Evolutionary conservation across 2,888 invertebrate genomes (phyloP).

Genomic region (Andrena flavipes): DNA sequence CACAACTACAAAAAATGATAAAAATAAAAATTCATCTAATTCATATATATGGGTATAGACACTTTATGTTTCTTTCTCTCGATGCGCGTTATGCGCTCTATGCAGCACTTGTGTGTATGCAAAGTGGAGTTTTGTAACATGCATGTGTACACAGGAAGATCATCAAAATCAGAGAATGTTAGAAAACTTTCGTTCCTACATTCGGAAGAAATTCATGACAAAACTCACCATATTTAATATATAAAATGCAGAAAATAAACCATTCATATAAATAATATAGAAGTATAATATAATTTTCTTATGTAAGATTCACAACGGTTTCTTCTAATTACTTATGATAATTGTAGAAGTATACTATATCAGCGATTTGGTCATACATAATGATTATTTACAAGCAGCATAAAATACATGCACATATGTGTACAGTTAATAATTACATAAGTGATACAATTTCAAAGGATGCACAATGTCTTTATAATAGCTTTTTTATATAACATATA

Average conservation of each 20-base stretch:
- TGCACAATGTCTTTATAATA: slow-evolving; percentile 8
- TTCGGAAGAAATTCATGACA: background rate
- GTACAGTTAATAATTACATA: slow-evolving; percentile 22
- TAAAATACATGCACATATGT: slow-evolving; percentile 8
- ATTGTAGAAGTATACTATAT: slow-evolving; percentile 4
- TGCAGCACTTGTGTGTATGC: background rate
- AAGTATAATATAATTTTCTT: slow-evolving; percentile 1
- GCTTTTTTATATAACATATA: slow-evolving; percentile 15
- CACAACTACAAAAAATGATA: background rate
- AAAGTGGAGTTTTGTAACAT: background rate
- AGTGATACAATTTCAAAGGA: slow-evolving; percentile 12
- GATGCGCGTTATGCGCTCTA: background rate
- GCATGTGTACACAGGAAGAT: background rate
- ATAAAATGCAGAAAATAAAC: slow-evolving; percentile 4
- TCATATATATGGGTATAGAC: background rate
- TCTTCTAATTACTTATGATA: background rate
- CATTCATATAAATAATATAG: background rate
- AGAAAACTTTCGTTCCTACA: background rate
- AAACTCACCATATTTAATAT: background rate
- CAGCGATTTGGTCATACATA: slow-evolving; percentile 36
- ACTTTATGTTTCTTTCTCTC: background rate
- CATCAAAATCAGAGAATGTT: background rate
- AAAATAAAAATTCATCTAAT: slow-evolving; percentile 8
- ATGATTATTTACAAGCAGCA: slow-evolving; percentile 33
- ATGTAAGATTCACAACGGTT: background rate